Base-by-base conservation (phyloP, 2,888 invertebrate genomes). In the Hesperia comma region DNA sequence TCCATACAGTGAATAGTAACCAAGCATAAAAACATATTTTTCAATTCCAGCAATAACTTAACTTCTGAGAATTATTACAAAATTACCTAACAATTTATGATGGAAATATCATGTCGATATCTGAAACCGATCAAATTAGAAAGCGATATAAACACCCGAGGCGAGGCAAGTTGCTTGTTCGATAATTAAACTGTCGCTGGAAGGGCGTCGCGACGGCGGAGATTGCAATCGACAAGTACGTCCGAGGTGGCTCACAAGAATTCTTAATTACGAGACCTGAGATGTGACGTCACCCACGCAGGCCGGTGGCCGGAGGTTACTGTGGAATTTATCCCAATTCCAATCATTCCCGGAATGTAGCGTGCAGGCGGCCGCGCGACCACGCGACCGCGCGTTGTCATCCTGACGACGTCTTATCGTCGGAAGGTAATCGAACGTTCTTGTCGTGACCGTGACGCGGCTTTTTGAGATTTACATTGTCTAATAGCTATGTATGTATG, bases 101-200 rank as follows among this genome's bases (percentile, higher is more conserved):
- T n/a, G n/a, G n/a, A n/a, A n/a, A n/a, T n/a, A n/a, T n/a, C n/a
- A n/a, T n/a, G n/a, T 10, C 26, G 26, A 26, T 26, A 26, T 26
- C 26, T 26, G 26, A n/a, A n/a, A n/a, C 10, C 26, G 7, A n/a
- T 26, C 14, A 51, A 49, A 51, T 51, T 19, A 8, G 19, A 61
- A 53, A 15, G 26, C 61, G 53, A 61, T 53, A 53, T 19, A 32
- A 61, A 33, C 26, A 21, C 17, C 40, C 21, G 63, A 57, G 14
- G 40, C 63, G 40, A 6, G 10, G 40, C 37, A 63, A 46, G 19
- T 19, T 12, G 51, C 51, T 57, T 51, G 57, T 21, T 40, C 57
- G 63, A 57, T 63, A 64, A 64, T 64, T 58, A 64, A 57, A 64
- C 64, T 57, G 64, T 58, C 57, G 53, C 51, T 51, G 26, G 58